Percentiles rank a stretch among this genome's conserved stretches.
Evolutionary conservation across 2,113 vertebrate genomes (phyloP).

Genomic region (Oreotragus oreotragus): DNA sequence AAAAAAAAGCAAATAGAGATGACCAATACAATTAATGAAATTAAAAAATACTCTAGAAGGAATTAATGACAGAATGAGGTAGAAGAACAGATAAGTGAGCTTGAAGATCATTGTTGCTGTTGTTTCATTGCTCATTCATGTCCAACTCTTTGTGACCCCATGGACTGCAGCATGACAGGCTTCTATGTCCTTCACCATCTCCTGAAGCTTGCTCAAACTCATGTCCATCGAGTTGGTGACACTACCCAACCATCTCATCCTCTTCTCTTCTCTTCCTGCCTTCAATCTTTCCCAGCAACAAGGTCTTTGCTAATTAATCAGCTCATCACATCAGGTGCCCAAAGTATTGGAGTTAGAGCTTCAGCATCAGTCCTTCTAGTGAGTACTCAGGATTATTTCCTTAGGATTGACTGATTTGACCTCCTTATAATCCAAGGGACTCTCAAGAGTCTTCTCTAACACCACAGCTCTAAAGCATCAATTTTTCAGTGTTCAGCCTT

Average conservation of each 20-base stretch:
- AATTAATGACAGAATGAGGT: neutral
- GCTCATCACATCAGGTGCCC: neutral
- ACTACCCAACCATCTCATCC: neutral
- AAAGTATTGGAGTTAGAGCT: neutral
- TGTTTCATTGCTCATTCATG: neutral
- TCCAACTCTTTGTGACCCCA: neutral
- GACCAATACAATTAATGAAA: neutral
- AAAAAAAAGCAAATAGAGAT: neutral
- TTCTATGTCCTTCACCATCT: neutral
- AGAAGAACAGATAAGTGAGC: neutral
- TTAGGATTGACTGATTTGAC: neutral
- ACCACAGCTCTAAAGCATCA: neutral
- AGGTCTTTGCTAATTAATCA: neutral
- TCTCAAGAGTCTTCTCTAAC: neutral
- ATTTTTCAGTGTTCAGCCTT: neutral
- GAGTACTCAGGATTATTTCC: neutral
- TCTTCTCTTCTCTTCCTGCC: neutral
- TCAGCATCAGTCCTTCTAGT: neutral
- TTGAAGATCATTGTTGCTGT: neutral
- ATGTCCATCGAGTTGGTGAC: neutral
- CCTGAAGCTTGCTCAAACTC: neutral
- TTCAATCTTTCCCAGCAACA: neutral
- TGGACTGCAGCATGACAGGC: neutral
- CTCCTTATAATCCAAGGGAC: neutral
- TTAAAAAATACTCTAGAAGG: neutral